Base-by-base conservation (phyloP, 2,888 invertebrate species). In the Abrostola triplasia region DNA sequence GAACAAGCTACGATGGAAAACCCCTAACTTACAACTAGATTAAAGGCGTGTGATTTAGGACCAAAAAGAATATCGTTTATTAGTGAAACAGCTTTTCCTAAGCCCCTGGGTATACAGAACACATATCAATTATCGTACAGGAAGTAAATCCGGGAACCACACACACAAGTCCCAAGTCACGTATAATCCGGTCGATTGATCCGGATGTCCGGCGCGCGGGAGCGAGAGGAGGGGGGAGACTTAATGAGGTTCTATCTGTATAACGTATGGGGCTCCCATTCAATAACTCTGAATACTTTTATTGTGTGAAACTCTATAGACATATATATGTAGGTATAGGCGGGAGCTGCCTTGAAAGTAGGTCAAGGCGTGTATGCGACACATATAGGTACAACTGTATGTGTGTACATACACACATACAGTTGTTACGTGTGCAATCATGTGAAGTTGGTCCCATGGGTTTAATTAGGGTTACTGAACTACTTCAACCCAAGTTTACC, bases 171-270 rank as follows among this genome's bases (percentile, higher is more conserved):
- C 60, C 48, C 49, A 47, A 42, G 60, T 40, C 65, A 53, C 61
- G 36, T 36, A 42, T 65, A 71, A 76, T 76, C 68, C 68, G 66
- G 59, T 44, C 58, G 60, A 77, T 76, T 76, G 67, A 66, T 68
- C 73, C 79, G 70, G 64, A 64, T 36, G 37, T 66, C 64, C 70
- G 62, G 53, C 12, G 13, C 37, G 38, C 53, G 44, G 8, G 50
- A 13, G 54, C 35, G 0, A 11, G 8, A 49, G 24, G 10, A 8
- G 12, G 54, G 36, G 35, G 6, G n/a, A 40, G 55, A 13, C 24
- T 24, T 56, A 59, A 60, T 49, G 59, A 61, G 48, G 55, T 69
- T 59, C 52, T 62, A 61, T 57, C 24, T 65, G 13, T 49, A 36
- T 40, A 41, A 44, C 49, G 47, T 47, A 51, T 36, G 38, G 35